Evolutionary conservation across 1,140 invertebrate genomes (phyloP).

Genomic region (Chrysopa pallens): DNA sequence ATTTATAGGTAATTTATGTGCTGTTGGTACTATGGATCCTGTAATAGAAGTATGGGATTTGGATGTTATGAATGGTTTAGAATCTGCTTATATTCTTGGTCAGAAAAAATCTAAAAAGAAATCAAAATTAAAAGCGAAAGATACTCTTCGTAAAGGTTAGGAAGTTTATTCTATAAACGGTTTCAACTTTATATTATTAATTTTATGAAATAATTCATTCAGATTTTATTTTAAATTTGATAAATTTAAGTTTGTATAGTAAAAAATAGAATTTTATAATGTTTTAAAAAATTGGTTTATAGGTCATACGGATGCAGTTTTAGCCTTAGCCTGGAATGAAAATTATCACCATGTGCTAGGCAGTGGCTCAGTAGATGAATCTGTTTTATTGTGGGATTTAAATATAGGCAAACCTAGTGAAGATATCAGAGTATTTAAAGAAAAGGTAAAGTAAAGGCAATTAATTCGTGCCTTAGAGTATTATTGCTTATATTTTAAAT

Average conservation of each 20-base stretch:
- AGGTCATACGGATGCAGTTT: slow-evolving; percentile 80
- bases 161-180: too few species aligned
- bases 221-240: too few species aligned
- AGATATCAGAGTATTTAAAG: slow-evolving; percentile 52
- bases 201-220: too few species aligned
- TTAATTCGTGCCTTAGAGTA: neutral
- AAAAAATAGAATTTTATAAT: too few species aligned
- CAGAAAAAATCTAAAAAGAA: slow-evolving; percentile 60
- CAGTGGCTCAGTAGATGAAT: slow-evolving; percentile 79
- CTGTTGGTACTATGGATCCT: slow-evolving; percentile 79
- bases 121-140: slow-evolving; percentile 30
- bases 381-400: slow-evolving; percentile 86
- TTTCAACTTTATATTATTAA: too few species aligned
- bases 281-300: too few species aligned
- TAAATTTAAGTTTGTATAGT: too few species aligned
- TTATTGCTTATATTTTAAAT: neutral
- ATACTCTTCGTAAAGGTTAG: neutral
- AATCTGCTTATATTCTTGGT: slow-evolving; percentile 68
- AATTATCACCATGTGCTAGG: slow-evolving; percentile 65
- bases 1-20: slow-evolving; percentile 62
- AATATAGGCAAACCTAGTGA: slow-evolving; percentile 53
- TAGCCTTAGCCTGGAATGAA: slow-evolving; percentile 82
- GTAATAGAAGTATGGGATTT: slow-evolving; percentile 91
- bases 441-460: slow-evolving; percentile 59
- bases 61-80: slow-evolving; percentile 76